Percentiles rank a stretch among this genome's conserved stretches.
phyloP scores from a whole-genome alignment of 2,888 invertebrate species.

The Nemotelus nigrinus region DNA sequence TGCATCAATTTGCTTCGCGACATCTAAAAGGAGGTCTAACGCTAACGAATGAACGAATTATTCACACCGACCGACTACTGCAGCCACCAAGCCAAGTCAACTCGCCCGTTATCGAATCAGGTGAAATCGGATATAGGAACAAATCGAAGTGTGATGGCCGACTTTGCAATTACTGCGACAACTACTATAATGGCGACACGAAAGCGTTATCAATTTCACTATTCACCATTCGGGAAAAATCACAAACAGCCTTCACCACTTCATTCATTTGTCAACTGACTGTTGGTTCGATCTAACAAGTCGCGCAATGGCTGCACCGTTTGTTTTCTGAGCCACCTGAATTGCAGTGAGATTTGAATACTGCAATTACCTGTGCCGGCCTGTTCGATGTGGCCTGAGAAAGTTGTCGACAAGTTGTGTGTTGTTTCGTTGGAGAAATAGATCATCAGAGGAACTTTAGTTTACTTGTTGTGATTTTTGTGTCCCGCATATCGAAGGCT shows the following conservation, averaged over 20 bases:
- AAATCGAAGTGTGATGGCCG: conserved; percentile 9
- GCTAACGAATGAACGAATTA: conserved; percentile 35
- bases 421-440: conserved; percentile 17
- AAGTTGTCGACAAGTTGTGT: background rate
- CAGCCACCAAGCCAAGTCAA: conserved; percentile 4
- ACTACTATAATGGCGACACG: conserved; percentile 32
- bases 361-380: conserved; percentile 8
- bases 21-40: conserved; percentile 28
- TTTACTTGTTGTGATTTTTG: conserved; percentile 28
- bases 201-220: conserved; percentile 41
- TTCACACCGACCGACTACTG: conserved; percentile 9
- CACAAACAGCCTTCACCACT: conserved; percentile 11
- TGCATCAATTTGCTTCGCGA: conserved; percentile 41
- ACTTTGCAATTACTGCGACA: conserved; percentile 34
- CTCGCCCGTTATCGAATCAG: background rate
- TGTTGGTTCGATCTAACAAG: conserved; percentile 34
- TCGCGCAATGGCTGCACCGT: conserved; percentile 3
- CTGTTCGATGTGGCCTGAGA: conserved; percentile 16
- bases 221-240: conserved; percentile 27
- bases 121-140: background rate
- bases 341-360: conserved; percentile 9
- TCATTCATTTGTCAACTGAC: conserved; percentile 39
- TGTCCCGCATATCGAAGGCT: conserved; percentile 9
- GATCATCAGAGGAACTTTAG: conserved; percentile 34
- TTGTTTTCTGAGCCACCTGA: background rate